Conservation (phyloP, 2,888 invertebrate genomes). For the Ennomos quercinarius region DNA sequence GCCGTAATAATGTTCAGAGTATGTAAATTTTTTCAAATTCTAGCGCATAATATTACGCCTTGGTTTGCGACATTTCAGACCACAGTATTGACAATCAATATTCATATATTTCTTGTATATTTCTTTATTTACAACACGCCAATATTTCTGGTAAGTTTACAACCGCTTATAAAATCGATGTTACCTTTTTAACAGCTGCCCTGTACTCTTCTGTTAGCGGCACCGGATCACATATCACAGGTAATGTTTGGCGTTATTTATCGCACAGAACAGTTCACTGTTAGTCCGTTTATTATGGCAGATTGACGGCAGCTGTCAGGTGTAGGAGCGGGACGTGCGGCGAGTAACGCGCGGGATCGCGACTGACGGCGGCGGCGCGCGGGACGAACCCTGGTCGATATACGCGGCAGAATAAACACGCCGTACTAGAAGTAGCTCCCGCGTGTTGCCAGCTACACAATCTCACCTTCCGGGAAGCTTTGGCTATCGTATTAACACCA, state of each 20-base stretch:
- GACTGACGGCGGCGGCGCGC: conserved; percentile 71
- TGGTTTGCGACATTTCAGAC: background rate
- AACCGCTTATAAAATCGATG: conserved; percentile 40
- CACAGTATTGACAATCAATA: background rate
- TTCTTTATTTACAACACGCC: conserved; percentile 32
- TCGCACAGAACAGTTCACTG: conserved; percentile 42
- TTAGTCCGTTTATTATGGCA: conserved; percentile 52
- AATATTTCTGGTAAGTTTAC: conserved; percentile 46
- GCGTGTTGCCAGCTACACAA: conserved; percentile 64
- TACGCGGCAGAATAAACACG: conserved; percentile 83
- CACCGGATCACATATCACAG: conserved; percentile 69
- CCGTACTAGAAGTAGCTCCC: conserved; percentile 70
- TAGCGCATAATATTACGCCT: background rate
- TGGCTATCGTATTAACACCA: conserved; percentile 24
- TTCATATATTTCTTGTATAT: too few species aligned
- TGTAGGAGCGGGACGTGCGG: conserved; percentile 60
- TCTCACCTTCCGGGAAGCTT: conserved; percentile 16
- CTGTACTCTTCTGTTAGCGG: conserved; percentile 56
- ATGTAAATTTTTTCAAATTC: too few species aligned
- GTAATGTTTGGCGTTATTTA: conserved; percentile 35
- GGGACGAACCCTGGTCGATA: conserved; percentile 75
- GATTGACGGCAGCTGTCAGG: conserved; percentile 68
- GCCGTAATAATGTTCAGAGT: too few species aligned
- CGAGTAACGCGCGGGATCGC: conserved; percentile 55
- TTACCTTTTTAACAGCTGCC: conserved; percentile 76